Base-by-base conservation (phyloP, 2,888 invertebrate species). In the Lamellibrachia columna region DNA sequence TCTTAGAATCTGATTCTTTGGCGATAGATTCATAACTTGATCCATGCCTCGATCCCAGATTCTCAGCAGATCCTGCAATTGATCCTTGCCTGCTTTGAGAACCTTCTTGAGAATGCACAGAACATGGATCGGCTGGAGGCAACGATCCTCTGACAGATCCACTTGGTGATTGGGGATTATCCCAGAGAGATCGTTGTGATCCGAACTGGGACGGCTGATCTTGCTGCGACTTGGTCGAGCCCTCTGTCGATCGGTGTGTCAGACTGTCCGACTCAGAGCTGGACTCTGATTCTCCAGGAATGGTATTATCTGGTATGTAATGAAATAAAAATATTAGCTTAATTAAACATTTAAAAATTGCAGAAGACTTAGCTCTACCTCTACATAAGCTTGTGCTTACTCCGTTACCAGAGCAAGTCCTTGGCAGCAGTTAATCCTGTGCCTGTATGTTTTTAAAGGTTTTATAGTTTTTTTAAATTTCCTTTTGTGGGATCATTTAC, bases 121-220 rank as follows among this genome's bases (percentile, higher is more conserved):
- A 75, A 22, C 75, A 6, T 75, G 75, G 75, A 22, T 60, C 11
- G 22, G 1, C 60, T 60, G 60, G 60, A 9, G 60, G 75, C 75
- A 22, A 4, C n/a, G 75, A 75, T 75, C 75, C 75, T 4, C 22
- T 75, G 75, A 75, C 75, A 22, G 75, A 75, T 6, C 75, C 75
- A 75, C 75, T 75, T 75, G 75, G 75, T 15, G 75, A 75, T 75
- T 75, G 75, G 75, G 75, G 75, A 75, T 75, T 75, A 75, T 75
- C 75, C 75, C 22, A n/a, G 6, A 75, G 75, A 22, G 75, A 75
- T 22, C 6, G 75, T n/a, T 75, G 75, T 75, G 75, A 75, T 75
- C 75, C 75, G 6, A 75, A n/a, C 22, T 75, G 75, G n/a, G 75
- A 15, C 4, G 22, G 75, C 75, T 75, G 22, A 55, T 55, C 55